Percentiles rank a stretch among this genome's conserved stretches.
Conservation (phyloP, 2,797 vertebrate genomes). For the Clamator glandarius region DNA sequence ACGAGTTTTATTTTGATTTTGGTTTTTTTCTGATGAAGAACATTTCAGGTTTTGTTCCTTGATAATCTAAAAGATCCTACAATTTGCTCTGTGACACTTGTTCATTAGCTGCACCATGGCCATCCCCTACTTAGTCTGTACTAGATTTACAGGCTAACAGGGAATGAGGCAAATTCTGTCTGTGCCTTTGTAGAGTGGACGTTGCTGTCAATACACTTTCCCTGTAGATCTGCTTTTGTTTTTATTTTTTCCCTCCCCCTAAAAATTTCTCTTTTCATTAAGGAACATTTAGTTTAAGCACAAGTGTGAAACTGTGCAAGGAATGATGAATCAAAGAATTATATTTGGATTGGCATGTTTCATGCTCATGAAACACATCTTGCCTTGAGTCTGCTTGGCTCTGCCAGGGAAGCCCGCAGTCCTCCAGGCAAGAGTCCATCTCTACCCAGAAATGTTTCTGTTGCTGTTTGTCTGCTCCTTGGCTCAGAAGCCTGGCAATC, state of each 20-base stretch:
- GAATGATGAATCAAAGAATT: not conserved
- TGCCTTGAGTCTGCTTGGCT: not conserved
- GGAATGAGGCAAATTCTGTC: not conserved
- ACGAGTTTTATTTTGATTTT: not conserved
- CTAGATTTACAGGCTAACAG: accelerated
- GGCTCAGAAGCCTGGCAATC: not conserved
- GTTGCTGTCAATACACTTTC: not conserved
- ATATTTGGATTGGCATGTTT: not conserved
- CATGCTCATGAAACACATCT: not conserved
- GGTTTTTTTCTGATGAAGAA: not conserved
- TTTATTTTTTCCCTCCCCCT: accelerated
- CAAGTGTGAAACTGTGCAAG: not conserved
- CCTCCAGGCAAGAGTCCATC: not conserved
- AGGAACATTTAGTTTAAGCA: not conserved
- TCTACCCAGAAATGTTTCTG: not conserved
- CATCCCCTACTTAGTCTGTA: not conserved
- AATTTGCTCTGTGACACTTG: not conserved
- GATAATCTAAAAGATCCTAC: not conserved
- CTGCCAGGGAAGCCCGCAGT: not conserved
- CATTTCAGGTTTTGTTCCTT: not conserved
- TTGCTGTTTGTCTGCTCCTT: slow-evolving; percentile 22
- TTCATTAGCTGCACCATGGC: not conserved
- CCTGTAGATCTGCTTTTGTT: not conserved
- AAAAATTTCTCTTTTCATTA: not conserved
- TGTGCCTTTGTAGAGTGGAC: not conserved